Percentiles rank a stretch among this genome's conserved stretches.
Conservation (phyloP, 2,113 vertebrate species). For the Tetrax tetrax region DNA sequence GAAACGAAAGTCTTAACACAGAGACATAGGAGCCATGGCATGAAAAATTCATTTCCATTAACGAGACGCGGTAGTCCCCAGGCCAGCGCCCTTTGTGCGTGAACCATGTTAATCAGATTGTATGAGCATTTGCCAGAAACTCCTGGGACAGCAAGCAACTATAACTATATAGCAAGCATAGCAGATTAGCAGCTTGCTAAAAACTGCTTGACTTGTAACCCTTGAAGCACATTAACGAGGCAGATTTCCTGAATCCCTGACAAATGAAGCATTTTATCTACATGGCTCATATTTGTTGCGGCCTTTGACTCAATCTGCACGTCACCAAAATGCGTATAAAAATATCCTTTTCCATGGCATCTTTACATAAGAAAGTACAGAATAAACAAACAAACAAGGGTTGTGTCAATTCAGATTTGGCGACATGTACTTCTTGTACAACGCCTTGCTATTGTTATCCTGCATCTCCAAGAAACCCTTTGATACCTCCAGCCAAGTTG, state of each 20-base stretch:
- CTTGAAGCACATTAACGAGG: slow-evolving; percentile 47
- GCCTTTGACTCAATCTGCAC: background rate
- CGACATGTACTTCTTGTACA: background rate
- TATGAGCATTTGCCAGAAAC: slow-evolving; percentile 68
- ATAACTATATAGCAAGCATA: slow-evolving; percentile 56
- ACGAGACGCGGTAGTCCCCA: slow-evolving; percentile 65
- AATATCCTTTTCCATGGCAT: background rate
- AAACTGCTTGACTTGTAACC: slow-evolving; percentile 75
- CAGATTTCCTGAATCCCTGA: background rate
- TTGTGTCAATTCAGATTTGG: background rate
- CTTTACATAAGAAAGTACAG: background rate
- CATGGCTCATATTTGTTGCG: background rate
- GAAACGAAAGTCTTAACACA: slow-evolving; percentile 46
- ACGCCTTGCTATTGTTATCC: background rate
- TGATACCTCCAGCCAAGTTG: background rate
- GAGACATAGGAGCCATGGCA: slow-evolving; percentile 15
- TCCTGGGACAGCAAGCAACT: slow-evolving; percentile 63
- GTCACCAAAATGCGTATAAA: background rate
- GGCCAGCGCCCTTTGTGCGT: slow-evolving; percentile 64
- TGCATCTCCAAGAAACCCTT: background rate
- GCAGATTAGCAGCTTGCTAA: slow-evolving; percentile 70
- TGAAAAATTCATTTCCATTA: slow-evolving; percentile 76
- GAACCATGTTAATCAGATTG: slow-evolving; percentile 76
- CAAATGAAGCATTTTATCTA: slow-evolving; percentile 1
- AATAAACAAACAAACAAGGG: background rate